Evolutionary conservation across 2,888 invertebrate species (phyloP), one percentile per base, ranked within the genome.

Genomic region (Clanis bilineata): DNA sequence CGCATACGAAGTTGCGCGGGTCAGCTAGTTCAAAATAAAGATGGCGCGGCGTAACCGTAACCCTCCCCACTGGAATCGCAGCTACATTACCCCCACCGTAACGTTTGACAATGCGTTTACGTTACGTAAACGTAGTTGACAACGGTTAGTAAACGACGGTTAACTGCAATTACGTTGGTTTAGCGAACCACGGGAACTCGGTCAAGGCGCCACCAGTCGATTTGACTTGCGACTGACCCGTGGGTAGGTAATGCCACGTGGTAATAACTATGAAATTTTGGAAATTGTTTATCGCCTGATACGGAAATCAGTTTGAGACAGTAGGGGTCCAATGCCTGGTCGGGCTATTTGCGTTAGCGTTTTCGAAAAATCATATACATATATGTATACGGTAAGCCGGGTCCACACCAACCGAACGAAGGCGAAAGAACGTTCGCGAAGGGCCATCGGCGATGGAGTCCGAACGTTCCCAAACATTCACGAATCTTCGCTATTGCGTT

Each of bases 131-230:
- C 58, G 21, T 43, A 23, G 36, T 58, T 38, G 45, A 41, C 61
- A 54, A 47, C 55, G 55, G 56, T 56, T 41, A 36, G 36, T 36
- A 36, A 10, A 10, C 36, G 56, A 45, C 56, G 58, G 59, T 60
- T 60, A 62, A 60, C 45, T 54, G 68, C 74, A 73, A 79, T 80
- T 78, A 80, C 73, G 73, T 72, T 69, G 61, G 71, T 73, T 74
- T 69, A 54, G 71, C 65, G 68, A 72, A 68, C 60, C 64, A 62
- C 71, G 70, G 68, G 69, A 82, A 80, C 61, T 61, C 72, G 82
- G 82, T 74, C 82, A 82, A 82, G 82, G 82, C 56, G 47, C 43
- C 51, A 58, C 39, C 47, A 59, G 59, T 51, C 59, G 67, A 64
- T 63, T 64, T 55, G 58, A 23, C 56, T 23, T 32, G 28, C 32